phyloP scores from a whole-genome alignment of 2,797 vertebrate genomes.

The Orestias chungarensis region DNA sequence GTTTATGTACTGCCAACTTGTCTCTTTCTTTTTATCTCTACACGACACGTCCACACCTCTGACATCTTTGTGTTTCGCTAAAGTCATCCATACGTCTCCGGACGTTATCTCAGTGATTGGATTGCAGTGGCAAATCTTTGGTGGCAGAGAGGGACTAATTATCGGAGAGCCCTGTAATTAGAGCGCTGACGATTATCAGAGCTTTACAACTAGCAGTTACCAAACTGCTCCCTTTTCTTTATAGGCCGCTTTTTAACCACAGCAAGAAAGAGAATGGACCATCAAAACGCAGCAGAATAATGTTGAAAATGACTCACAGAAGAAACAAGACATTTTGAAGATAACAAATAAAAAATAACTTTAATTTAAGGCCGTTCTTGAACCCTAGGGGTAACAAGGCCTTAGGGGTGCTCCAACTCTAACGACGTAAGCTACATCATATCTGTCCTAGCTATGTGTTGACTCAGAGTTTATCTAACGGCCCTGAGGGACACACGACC shows the following conservation, averaged over 20 bases:
- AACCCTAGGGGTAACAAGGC: no score
- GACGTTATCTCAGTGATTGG: conserved; percentile 67
- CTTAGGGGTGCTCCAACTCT: no score
- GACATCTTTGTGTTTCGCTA: conserved; percentile 35
- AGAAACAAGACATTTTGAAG: conserved; percentile 13
- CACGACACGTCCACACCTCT: conserved; percentile 26
- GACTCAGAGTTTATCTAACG: conserved; percentile 58
- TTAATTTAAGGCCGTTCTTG: conserved; percentile 1
- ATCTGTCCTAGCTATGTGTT: conserved; percentile 32
- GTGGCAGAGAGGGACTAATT: conserved; percentile 49
- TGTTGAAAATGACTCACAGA: conserved; percentile 28
- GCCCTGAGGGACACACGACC: conserved; percentile 57
- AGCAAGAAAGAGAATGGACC: conserved; percentile 48
- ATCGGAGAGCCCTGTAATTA: conserved; percentile 65
- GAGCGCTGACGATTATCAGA: conserved; percentile 71
- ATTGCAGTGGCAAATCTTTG: conserved; percentile 52
- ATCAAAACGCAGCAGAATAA: conserved; percentile 26
- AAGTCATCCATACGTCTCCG: conserved; percentile 33
- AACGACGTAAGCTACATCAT: neutral
- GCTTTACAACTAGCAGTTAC: conserved; percentile 75
- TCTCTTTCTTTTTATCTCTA: conserved; percentile 7
- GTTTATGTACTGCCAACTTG: conserved; percentile 51
- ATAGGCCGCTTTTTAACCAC: conserved; percentile 54
- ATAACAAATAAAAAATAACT: neutral
- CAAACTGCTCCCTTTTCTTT: conserved; percentile 55